A percentile compares a stretch with the other conserved stretches of the same genome.
phyloP scores from a whole-genome alignment of 2,888 invertebrate species.

The Notocelia uddmanniana region DNA sequence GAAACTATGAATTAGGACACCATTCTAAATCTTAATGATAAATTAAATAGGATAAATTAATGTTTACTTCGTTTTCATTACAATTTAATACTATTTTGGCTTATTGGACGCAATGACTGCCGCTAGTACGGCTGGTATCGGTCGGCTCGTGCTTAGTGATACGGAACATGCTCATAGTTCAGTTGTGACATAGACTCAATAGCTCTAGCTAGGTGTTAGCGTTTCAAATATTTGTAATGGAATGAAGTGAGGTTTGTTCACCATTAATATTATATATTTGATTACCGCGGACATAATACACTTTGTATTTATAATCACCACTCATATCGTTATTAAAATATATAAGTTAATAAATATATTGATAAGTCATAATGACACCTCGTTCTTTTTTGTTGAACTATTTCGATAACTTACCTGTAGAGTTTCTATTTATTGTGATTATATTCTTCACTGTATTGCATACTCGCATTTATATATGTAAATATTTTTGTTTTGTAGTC shows the following conservation, averaged over 20 bases:
- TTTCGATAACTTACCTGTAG: slow-evolving; percentile 38
- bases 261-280: slow-evolving; percentile 47
- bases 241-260: slow-evolving; percentile 63
- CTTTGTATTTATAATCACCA: slow-evolving; percentile 40
- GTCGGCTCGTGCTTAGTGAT: slow-evolving; percentile 77
- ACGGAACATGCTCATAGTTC: slow-evolving; percentile 81
- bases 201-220: slow-evolving; percentile 80
- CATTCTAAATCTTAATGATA: slow-evolving; percentile 73
- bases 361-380: slow-evolving; percentile 27
- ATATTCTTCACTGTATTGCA: slow-evolving; percentile 46
- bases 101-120: slow-evolving; percentile 66
- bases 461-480: slow-evolving; percentile 63
- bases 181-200: slow-evolving; percentile 80
- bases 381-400: slow-evolving; percentile 36
- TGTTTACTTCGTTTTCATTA: slow-evolving; percentile 73
- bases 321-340: slow-evolving; percentile 42
- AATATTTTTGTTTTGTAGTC: slow-evolving; percentile 73
- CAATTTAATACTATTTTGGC: slow-evolving; percentile 63
- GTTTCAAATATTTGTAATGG: slow-evolving; percentile 65
- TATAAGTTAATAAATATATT: slow-evolving; percentile 34
- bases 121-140: slow-evolving; percentile 51
- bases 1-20: slow-evolving; percentile 64
- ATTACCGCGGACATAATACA: slow-evolving; percentile 48
- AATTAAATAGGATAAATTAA: slow-evolving; percentile 65
- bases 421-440: slow-evolving; percentile 45